phyloP scores from a whole-genome alignment of 2,113 vertebrate species.

The Sylvietta virens region DNA sequence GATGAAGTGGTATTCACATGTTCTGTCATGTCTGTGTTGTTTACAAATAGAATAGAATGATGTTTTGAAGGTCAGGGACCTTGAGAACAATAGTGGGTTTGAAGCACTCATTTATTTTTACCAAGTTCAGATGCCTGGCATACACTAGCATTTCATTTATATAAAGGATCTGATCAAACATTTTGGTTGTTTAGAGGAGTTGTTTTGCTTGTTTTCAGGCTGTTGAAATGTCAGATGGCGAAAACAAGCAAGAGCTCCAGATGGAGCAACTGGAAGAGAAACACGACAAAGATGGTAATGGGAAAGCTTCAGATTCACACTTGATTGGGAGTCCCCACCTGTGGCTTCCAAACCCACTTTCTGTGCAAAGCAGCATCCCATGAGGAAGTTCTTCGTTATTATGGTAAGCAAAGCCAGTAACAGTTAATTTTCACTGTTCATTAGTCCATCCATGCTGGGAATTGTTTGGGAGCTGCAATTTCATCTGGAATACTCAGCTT shows the following conservation, averaged over 20 bases:
- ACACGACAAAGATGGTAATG: not conserved
- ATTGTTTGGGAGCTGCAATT: not conserved
- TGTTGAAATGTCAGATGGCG: slow-evolving; percentile 57
- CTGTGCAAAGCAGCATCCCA: not conserved
- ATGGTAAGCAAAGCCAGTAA: slow-evolving; percentile 29
- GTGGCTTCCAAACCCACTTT: not conserved
- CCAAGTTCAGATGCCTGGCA: slow-evolving; percentile 63
- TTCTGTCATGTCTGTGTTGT: slow-evolving; percentile 54
- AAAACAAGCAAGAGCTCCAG: slow-evolving; percentile 59
- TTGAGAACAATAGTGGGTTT: slow-evolving; percentile 64
- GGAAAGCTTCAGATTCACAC: not conserved
- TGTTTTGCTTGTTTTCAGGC: slow-evolving; percentile 56
- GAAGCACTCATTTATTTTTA: slow-evolving; percentile 60
- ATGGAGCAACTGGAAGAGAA: slow-evolving; percentile 38
- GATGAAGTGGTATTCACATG: slow-evolving; percentile 46
- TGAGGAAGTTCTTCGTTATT: slow-evolving; percentile 55
- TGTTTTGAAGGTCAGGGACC: slow-evolving; percentile 63
- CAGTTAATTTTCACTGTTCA: not conserved
- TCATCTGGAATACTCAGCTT: not conserved
- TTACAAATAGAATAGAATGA: slow-evolving; percentile 62
- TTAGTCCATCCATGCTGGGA: not conserved
- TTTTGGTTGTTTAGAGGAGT: slow-evolving; percentile 24
- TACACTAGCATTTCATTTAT: slow-evolving; percentile 58
- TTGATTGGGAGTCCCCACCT: not conserved
- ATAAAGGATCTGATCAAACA: slow-evolving; percentile 52